These are phyloP conservation scores for Drosophila paulistorum DNA, from an alignment of 1,140 invertebrate species.

Conservation along the genomic window DNA sequence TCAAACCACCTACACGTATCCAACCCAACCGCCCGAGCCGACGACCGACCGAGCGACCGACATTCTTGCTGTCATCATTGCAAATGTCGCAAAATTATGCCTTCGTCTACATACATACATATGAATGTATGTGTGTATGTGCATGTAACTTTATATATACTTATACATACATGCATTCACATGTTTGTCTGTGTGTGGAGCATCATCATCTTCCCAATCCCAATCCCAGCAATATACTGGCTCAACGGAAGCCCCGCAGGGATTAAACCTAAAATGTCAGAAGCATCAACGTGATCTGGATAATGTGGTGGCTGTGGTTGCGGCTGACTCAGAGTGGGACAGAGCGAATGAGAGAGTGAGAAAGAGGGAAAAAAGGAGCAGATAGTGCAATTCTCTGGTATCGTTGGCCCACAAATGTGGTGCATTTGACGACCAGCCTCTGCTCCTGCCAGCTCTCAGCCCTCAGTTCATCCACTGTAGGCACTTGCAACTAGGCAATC, in stretches of 20 bases:
- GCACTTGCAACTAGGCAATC: slow-evolving; percentile 55
- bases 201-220: slow-evolving; percentile 24
- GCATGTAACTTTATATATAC: slow-evolving; percentile 5
- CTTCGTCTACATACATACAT: slow-evolving; percentile 30
- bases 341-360: too few species aligned
- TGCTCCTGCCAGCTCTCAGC: too few species aligned
- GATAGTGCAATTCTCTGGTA: slow-evolving; percentile 9
- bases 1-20: not conserved
- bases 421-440: slow-evolving; percentile 28
- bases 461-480: not conserved
- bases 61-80: slow-evolving; percentile 71
- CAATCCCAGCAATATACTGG: slow-evolving; percentile 27
- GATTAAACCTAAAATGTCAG: slow-evolving; percentile 80
- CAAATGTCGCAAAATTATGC: slow-evolving; percentile 76
- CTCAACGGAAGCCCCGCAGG: slow-evolving; percentile 61
- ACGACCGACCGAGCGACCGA: slow-evolving; percentile 3
- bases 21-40: too few species aligned
- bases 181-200: slow-evolving; percentile 18
- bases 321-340: slow-evolving; percentile 8
- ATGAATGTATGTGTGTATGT: slow-evolving; percentile 9
- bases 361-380: too few species aligned
- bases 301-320: slow-evolving; percentile 65
- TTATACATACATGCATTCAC: not conserved
- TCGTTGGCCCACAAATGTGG: slow-evolving; percentile 36
- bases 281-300: slow-evolving; percentile 75